Evolutionary conservation across 2,113 vertebrate genomes (phyloP).

Genomic region (Salminus brasiliensis): DNA sequence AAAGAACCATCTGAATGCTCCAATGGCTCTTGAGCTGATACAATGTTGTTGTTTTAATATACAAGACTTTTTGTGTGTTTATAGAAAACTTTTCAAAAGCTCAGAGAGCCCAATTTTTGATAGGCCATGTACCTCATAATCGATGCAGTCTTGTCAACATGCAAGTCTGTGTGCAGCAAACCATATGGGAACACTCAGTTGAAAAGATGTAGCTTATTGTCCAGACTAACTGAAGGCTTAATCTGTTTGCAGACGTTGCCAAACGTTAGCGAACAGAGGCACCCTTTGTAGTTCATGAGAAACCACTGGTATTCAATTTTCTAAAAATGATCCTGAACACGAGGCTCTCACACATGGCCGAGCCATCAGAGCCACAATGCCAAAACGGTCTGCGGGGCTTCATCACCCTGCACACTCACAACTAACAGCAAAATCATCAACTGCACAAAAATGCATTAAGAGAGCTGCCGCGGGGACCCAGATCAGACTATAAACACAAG

Average conservation of each 20-base stretch:
- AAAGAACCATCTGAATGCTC: too few relatives aligned
- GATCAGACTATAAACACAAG: neutral
- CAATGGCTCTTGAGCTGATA: too few relatives aligned
- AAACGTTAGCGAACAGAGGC: slow-evolving; percentile 17
- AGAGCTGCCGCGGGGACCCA: neutral
- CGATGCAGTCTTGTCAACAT: neutral
- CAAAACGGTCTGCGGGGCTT: neutral
- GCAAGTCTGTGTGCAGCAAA: neutral
- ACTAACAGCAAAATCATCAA: neutral
- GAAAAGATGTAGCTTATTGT: slow-evolving; percentile 28
- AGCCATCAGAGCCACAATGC: neutral
- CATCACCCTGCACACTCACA: neutral
- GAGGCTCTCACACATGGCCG: neutral
- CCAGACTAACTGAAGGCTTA: neutral
- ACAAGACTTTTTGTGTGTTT: too few relatives aligned
- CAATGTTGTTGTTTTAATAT: too few relatives aligned
- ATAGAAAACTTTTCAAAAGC: too few relatives aligned
- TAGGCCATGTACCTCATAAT: too few relatives aligned
- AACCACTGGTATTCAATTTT: slow-evolving; percentile 27
- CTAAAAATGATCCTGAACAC: slow-evolving; percentile 22
- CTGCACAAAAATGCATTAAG: neutral
- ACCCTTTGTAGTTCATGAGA: slow-evolving; percentile 27
- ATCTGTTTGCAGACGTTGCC: neutral
- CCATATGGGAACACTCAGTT: neutral
- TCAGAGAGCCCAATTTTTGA: too few relatives aligned